These are phyloP conservation scores for Agonopterix arenella DNA, from an alignment of 2,888 invertebrate genomes.

Conservation along the genomic window DNA sequence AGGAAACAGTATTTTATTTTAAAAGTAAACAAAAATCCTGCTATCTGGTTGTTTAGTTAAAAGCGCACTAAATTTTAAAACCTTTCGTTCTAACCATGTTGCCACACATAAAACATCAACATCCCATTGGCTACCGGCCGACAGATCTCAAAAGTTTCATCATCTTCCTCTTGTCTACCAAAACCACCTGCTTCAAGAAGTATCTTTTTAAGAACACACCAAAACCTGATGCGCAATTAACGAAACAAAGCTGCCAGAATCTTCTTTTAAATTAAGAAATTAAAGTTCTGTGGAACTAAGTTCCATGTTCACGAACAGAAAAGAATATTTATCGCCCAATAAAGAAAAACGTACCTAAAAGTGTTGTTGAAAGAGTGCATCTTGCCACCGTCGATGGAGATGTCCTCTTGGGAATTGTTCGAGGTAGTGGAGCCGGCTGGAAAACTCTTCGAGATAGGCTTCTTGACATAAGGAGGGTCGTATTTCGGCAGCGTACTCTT, in stretches of 20 bases:
- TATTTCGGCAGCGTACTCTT: conserved; percentile 93
- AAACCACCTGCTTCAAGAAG: too few relatives aligned
- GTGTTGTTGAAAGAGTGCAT: conserved; percentile 88
- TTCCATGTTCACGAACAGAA: not conserved
- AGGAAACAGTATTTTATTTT: conserved; percentile 58
- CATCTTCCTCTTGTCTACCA: too few relatives aligned
- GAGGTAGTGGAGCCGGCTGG: conserved; percentile 79
- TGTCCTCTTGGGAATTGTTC: conserved; percentile 88
- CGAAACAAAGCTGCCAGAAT: conserved; percentile 1
- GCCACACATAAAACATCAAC: too few relatives aligned
- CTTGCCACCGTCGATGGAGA: conserved; percentile 88
- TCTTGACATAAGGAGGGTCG: conserved; percentile 91
- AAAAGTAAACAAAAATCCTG: conserved; percentile 15
- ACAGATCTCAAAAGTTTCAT: too few relatives aligned
- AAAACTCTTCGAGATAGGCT: conserved; percentile 86
- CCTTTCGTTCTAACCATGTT: too few relatives aligned
- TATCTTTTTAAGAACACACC: not conserved
- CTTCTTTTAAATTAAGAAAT: not conserved
- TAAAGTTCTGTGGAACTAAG: not conserved
- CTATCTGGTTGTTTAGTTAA: not conserved
- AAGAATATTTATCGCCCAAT: not conserved
- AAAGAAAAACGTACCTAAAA: conserved; percentile 79
- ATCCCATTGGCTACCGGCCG: too few relatives aligned
- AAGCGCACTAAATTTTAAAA: too few relatives aligned
- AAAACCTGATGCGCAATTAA: not conserved